Percentiles rank a stretch among this genome's conserved stretches.
phyloP scores from a whole-genome alignment of 2,797 vertebrate species.

The Sternotherus odoratus region DNA sequence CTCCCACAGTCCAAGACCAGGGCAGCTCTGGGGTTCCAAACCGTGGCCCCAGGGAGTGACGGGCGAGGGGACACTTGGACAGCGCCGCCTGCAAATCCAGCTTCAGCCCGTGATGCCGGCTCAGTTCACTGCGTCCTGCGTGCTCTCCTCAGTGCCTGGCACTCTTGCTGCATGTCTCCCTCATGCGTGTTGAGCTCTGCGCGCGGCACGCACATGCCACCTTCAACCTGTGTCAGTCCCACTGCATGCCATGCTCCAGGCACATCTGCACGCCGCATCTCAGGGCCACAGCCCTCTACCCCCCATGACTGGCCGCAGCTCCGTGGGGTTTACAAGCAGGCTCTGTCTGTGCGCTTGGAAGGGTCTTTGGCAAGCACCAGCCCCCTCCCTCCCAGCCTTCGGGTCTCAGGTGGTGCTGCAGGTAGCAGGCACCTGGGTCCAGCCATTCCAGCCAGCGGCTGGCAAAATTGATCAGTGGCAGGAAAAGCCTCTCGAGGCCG shows the following conservation, averaged over 20 bases:
- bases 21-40: not conserved
- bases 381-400: no score
- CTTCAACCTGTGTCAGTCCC: not conserved
- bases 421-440: conserved; percentile 48
- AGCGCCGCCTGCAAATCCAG: not conserved
- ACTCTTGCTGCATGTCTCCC: not conserved
- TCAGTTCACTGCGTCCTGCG: not conserved
- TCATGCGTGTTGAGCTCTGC: not conserved
- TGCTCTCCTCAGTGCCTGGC: not conserved
- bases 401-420: not conserved
- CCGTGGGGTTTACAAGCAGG: not conserved
- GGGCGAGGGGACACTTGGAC: not conserved
- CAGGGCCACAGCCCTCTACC: not conserved
- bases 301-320: not conserved
- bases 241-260: not conserved
- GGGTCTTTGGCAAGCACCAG: not conserved
- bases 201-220: not conserved
- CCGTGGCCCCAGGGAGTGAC: not conserved
- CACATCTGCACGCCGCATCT: not conserved
- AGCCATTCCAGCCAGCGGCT: conserved; percentile 26
- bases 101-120: not conserved
- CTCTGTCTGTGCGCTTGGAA: not conserved
- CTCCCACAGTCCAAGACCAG: not conserved
- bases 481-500: not conserved
- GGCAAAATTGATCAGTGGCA: not conserved